Evolutionary conservation across 1,140 invertebrate genomes (phyloP), one percentile per base, ranked within the genome.

Genomic region (Medauroidea extradentata): DNA sequence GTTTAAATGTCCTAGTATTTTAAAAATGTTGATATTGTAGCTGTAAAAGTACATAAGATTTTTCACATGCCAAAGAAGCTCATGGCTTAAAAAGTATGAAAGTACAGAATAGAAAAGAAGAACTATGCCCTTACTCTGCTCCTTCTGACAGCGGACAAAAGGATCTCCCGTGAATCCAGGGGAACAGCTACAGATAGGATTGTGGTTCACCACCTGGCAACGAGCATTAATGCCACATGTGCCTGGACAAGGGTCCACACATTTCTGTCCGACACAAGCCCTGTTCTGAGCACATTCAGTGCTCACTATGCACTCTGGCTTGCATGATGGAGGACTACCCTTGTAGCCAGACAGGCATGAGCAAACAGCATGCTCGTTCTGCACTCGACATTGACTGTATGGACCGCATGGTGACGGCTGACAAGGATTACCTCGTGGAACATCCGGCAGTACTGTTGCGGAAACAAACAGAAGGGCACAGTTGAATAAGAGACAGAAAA

Each of bases 161-260:
- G 69, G 67, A 63, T 77, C 74, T 2, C 78, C 78, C 23, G 67
- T 71, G 39, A 67, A 72, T 23, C 75, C 73, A 41, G 68, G 60
- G 16, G 61, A 48, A 55, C 75, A 78, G 23, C 63, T 67, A 60
- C 77, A 58, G 0, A 70, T 63, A 7, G 73, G 67, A 25, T 67
- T 65, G 53, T 78, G 76, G 52, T 74, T 70, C 13, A 65, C 53
- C 11, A 74, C 67, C 38, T 60, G 54, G 61, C 72, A 68, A 44
- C 61, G 50, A 27, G 63, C 63, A 54, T 49, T 54, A 4, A 29
- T 19, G 14, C 63, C 67, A 59, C 67, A 69, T 11, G 52, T 60
- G 5, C 62, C 65, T 9, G 59, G 61, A 60, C 73, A 75, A 27
- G 73, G 69, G 23, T 71, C 64, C 19, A 59, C 46, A 56, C 75